These are phyloP conservation scores for Charanyca ferruginea DNA, from an alignment of 2,888 invertebrate genomes.

Conservation along the genomic window DNA sequence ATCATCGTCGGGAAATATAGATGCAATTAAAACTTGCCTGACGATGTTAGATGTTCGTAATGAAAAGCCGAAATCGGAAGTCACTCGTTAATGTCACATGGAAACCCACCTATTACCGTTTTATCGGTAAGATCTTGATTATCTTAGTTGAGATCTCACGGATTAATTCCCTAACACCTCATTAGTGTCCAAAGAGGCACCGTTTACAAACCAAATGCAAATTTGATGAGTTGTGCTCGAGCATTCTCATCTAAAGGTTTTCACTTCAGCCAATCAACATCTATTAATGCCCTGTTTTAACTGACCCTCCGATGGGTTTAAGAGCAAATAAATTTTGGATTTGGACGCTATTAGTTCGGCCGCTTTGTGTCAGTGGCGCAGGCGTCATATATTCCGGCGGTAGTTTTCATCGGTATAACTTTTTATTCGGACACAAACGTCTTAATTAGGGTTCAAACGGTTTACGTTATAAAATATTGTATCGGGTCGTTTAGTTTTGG, in stretches of 20 bases:
- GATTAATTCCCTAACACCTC: conserved; percentile 89
- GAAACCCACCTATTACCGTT: conserved; percentile 72
- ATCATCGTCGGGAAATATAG: conserved; percentile 68
- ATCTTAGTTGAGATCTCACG: conserved; percentile 81
- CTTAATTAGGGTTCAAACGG: conserved; percentile 86
- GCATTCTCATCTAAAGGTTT: conserved; percentile 80
- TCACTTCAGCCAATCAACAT: conserved; percentile 81
- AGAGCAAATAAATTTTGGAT: conserved; percentile 81
- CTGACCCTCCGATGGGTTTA: conserved; percentile 73
- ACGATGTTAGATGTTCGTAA: conserved; percentile 64
- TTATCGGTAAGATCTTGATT: conserved; percentile 82
- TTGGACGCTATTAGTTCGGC: conserved; percentile 77
- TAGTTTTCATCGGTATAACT: conserved; percentile 75
- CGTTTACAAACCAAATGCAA: conserved; percentile 88
- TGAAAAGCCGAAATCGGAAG: conserved; percentile 79
- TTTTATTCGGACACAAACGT: conserved; percentile 79
- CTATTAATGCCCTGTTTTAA: conserved; percentile 77
- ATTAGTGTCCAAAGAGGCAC: conserved; percentile 83
- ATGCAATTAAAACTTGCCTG: conserved; percentile 70
- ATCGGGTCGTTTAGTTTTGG: conserved; percentile 69
- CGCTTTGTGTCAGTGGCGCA: conserved; percentile 77
- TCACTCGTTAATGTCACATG: conserved; percentile 79
- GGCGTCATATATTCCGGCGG: conserved; percentile 80
- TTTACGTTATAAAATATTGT: conserved; percentile 78
- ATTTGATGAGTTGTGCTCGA: conserved; percentile 81